Evolutionary conservation across 2,888 invertebrate species (phyloP).

Genomic region (Protophormia terraenovae): DNA sequence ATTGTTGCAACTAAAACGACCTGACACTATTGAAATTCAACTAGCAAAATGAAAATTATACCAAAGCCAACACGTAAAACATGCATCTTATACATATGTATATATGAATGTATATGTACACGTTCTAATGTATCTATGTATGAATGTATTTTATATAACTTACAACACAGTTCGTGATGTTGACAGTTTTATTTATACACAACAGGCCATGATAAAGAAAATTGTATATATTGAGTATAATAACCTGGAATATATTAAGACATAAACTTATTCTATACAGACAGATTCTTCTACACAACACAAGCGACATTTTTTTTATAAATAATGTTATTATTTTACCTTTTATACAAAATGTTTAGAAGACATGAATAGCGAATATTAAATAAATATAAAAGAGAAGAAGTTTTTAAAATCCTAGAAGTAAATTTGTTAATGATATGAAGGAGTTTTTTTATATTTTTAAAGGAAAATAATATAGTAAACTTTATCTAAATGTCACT

Average conservation of each 20-base stretch:
- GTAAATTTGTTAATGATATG: too few species aligned
- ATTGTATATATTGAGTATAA: background rate
- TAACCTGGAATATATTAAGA: constrained; percentile 24
- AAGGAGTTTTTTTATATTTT: too few species aligned
- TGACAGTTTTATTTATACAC: constrained; percentile 61
- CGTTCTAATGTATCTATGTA: background rate
- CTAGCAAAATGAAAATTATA: background rate
- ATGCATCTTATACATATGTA: background rate
- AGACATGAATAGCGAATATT: background rate
- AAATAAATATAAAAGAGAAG: background rate
- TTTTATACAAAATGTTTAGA: background rate
- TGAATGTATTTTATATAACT: constrained; percentile 3
- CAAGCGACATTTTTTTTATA: background rate
- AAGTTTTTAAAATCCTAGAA: too few species aligned
- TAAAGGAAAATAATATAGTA: too few species aligned
- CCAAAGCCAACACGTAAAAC: background rate
- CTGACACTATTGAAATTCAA: background rate
- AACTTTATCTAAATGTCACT: too few species aligned
- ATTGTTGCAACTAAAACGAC: background rate
- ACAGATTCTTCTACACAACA: background rate
- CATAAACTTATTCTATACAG: background rate
- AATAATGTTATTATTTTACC: background rate
- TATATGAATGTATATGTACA: background rate
- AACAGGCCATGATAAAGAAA: constrained; percentile 32
- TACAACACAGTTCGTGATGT: constrained; percentile 38